These are phyloP conservation scores for Heteronetta atricapilla DNA, from an alignment of 2,113 vertebrate species.

Conservation along the genomic window DNA sequence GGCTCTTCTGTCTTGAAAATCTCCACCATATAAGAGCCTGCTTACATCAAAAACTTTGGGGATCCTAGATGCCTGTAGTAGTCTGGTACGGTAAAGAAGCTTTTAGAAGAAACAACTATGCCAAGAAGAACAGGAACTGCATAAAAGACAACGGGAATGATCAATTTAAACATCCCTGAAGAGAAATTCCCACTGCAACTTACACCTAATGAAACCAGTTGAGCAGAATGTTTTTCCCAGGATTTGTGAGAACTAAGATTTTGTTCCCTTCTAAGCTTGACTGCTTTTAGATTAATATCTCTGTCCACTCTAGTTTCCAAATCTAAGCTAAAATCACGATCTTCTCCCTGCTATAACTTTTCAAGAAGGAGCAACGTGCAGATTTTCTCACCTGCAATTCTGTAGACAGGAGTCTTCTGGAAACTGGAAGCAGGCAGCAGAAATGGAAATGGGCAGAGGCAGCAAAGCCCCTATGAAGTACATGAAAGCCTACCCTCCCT, in stretches of 20 bases:
- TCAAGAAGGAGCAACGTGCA: neutral
- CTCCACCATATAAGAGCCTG: neutral
- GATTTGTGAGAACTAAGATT: neutral
- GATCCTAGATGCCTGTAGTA: neutral
- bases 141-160: neutral
- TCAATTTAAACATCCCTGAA: neutral
- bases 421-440: neutral
- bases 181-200: neutral
- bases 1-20: neutral
- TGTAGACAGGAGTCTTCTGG: neutral
- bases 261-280: neutral
- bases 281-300: neutral
- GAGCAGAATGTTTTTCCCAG: neutral
- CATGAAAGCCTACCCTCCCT: neutral
- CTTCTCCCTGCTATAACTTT: neutral
- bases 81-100: neutral
- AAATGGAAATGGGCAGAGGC: neutral
- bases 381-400: neutral
- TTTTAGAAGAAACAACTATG: neutral
- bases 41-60: neutral
- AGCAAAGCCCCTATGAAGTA: neutral
- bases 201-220: neutral
- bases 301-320: neutral
- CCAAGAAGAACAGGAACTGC: neutral
- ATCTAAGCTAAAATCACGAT: neutral